Evolutionary conservation across 2,888 invertebrate genomes (phyloP).

Genomic region (Gastracanthus pulcherrimus): DNA sequence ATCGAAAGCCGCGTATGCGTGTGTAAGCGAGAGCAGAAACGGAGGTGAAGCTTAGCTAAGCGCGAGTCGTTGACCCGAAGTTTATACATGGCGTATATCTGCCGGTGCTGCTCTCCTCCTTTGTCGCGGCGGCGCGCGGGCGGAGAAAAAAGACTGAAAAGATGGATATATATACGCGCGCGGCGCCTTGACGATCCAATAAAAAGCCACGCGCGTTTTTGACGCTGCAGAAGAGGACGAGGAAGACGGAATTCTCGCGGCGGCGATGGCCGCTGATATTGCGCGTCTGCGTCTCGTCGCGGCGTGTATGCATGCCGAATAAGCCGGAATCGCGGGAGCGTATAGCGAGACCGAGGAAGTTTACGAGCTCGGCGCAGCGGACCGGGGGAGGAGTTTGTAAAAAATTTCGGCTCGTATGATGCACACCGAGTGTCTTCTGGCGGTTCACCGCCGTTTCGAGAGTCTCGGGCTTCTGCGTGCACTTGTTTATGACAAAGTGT

Average conservation of each 20-base stretch:
- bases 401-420: not conserved
- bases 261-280: too few species aligned
- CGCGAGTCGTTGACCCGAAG: slow-evolving; percentile 44
- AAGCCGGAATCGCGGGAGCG: too few species aligned
- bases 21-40: slow-evolving; percentile 9
- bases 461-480: too few species aligned
- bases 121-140: slow-evolving; percentile 20
- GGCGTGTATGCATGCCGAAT: too few species aligned
- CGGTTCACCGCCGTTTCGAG: not conserved
- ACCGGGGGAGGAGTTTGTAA: not conserved
- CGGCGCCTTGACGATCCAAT: slow-evolving; percentile 39
- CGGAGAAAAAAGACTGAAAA: not conserved
- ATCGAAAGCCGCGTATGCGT: slow-evolving; percentile 29
- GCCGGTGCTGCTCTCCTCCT: not conserved
- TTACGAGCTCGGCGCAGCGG: too few species aligned
- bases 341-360: too few species aligned
- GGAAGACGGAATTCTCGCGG: too few species aligned
- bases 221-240: too few species aligned
- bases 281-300: too few species aligned
- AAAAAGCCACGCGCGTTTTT: slow-evolving; percentile 27
- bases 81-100: slow-evolving; percentile 14
- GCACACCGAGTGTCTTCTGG: not conserved
- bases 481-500: too few species aligned
- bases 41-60: not conserved
- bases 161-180: not conserved